Base-by-base conservation (phyloP, 2,113 vertebrate genomes). In the Myiozetetes cayanensis region DNA sequence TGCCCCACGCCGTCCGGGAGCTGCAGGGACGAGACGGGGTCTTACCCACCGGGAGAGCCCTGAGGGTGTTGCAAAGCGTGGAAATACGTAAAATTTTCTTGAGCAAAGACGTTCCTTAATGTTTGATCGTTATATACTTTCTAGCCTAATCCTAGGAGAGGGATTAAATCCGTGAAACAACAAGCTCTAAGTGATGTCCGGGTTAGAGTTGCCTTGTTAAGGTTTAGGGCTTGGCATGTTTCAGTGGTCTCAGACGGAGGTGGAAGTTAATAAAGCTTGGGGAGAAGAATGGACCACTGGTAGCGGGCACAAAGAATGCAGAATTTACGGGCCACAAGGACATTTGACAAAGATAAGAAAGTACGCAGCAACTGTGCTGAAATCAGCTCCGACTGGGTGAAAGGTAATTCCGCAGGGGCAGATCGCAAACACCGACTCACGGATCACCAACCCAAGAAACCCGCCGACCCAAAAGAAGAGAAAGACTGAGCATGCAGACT, bases 21-120 rank as follows among this genome's bases (percentile, higher is more conserved):
- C 13, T 7, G 4, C 10, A 3, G 16, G 7, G 16, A 5, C 10
- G 73, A 18, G 58, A 22, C 15, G 1, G n/a, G n/a, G 6, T 11
- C 44, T 46, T 59, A 4, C 37, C 33, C 52, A 5, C 31, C 33
- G 52, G 44, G 24, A 75, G 19, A 7, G 33, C 19, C 12, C 8
- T 21, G 52, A 59, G 33, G 19, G 16, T 53, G 46, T 30, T 67
- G 33, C 28, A 67, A 75, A 82, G 21, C 30, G 28, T 10, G 28
- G 22, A 46, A 46, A 52, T n/a, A 4, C 31, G 28, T 59, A 6
- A 59, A 30, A 39, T 82, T 59, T 39, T 44, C 52, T 28, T 20
- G 7, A 33, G 35, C 31, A 31, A 24, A 6, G 5, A 23, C 37
- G 33, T 14, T 59, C 22, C 44, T 44, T 25, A 39, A 10, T 12